Conservation (phyloP, 2,113 vertebrate species). For the Phaethon lepturus region DNA sequence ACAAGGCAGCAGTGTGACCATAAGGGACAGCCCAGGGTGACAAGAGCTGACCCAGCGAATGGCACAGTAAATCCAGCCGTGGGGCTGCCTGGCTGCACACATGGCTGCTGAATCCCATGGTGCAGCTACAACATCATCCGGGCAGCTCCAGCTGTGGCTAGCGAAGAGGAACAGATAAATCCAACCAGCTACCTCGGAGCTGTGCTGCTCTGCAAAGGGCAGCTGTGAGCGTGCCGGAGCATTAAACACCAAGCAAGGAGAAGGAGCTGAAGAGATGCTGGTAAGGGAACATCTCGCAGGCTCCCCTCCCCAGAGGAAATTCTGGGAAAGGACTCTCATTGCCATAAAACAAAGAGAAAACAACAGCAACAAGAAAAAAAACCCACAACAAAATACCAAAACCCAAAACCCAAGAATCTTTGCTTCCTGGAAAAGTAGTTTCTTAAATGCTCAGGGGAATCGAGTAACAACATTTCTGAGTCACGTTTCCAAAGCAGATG, state of each 20-base stretch:
- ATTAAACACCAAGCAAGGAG: rapidly evolving
- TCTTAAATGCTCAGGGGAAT: slow-evolving; percentile 45
- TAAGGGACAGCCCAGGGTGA: neutral
- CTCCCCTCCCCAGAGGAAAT: neutral
- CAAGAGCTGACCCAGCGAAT: no score
- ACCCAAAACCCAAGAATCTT: neutral
- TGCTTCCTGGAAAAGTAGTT: slow-evolving; percentile 70
- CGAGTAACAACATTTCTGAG: slow-evolving; percentile 66
- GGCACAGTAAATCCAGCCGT: neutral
- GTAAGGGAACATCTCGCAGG: neutral
- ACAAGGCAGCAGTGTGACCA: neutral
- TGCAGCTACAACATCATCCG: neutral
- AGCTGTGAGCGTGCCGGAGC: neutral
- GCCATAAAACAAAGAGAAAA: slow-evolving; percentile 22
- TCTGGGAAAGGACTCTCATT: slow-evolving; percentile 5
- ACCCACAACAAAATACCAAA: neutral
- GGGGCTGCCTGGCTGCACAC: neutral
- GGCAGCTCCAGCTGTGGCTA: neutral
- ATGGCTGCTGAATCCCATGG: neutral
- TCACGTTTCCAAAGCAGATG: slow-evolving; percentile 67
- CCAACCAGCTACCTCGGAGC: neutral
- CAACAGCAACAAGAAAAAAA: neutral
- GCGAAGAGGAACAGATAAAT: neutral
- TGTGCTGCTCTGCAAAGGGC: neutral
- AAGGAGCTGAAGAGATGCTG: neutral